Base-by-base conservation (phyloP, 2,888 invertebrate genomes). In the Papilio demoleus region DNA sequence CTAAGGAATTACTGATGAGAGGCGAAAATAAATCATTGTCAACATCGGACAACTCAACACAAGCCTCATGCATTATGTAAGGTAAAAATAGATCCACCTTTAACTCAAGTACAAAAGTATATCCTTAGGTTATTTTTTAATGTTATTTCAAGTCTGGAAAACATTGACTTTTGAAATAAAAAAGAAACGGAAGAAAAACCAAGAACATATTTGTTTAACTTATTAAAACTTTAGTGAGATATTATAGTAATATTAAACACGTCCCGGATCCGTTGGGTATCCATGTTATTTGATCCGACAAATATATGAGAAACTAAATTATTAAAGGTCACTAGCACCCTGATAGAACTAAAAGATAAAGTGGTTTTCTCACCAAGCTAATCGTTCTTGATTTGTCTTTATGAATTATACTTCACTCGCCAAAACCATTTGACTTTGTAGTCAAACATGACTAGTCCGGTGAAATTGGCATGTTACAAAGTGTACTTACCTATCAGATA, bases 1-100 rank as follows among this genome's bases (percentile, higher is more conserved):
- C 65, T 24, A 24, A 45, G 22, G 65, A 47, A 66, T 66, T 59
- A 45, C 36, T 47, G 65, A 66, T 47, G 36, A 59, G 47, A 19
- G 38, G 24, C 4, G 17, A 34, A 45, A 34, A 66, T 66, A 66
- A 66, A 66, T 66, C 65, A 66, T 66, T 66, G 65, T 66, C 65
- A 66, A 34, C n/a, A 34, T 31, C 56, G 19, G 65, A 24, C 56
- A 42, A 45, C 42, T 65, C 65, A 56, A 40, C 56, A 34, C 65
- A 14, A 59, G 59, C 22, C 65, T 65, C 56, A 47, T 66, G 53
- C 64, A 65, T 65, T 65, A 65, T 65, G 53, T 40, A n/a, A 65
- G 64, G 64, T 40, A 65, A 56, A 40, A 65, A 65, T 40, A 65
- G 24, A 3, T 38, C 12, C 40, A 65, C 64, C 64, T 56, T 63